phyloP scores from a whole-genome alignment of 2,888 invertebrate genomes.

The Drosophila phalerata region DNA sequence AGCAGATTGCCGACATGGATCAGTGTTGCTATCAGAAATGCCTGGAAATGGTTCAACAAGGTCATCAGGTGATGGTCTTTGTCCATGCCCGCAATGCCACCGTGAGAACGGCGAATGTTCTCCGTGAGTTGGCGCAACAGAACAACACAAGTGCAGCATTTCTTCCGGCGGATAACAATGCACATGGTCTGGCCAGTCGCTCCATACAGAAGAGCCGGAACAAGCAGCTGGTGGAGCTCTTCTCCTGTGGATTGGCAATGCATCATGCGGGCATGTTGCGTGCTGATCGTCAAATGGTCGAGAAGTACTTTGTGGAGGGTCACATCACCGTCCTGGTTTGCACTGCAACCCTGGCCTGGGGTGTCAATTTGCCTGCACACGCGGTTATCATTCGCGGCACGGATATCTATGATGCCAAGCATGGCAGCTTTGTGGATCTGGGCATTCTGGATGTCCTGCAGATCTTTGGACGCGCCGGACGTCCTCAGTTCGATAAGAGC shows the following conservation, averaged over 20 bases:
- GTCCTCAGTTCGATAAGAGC: slow-evolving; percentile 98
- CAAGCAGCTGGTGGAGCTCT: slow-evolving; percentile 93
- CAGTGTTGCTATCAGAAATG: slow-evolving; percentile 97
- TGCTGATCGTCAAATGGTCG: slow-evolving; percentile 94
- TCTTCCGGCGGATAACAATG: slow-evolving; percentile 88
- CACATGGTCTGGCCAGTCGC: slow-evolving; percentile 90
- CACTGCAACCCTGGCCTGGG: slow-evolving; percentile 99
- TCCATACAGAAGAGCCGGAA: slow-evolving; percentile 91
- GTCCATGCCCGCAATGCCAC: slow-evolving; percentile 99
- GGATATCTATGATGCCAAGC: slow-evolving; percentile 98
- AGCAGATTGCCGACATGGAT: slow-evolving; percentile 93
- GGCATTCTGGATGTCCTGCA: slow-evolving; percentile 98
- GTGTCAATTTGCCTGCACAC: slow-evolving; percentile 99
- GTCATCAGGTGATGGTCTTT: slow-evolving; percentile 98
- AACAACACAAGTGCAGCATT: slow-evolving; percentile 91
- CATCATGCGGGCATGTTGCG: slow-evolving; percentile 99
- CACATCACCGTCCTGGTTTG: slow-evolving; percentile 96
- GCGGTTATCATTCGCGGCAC: slow-evolving; percentile 93
- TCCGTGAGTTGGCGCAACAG: slow-evolving; percentile 93
- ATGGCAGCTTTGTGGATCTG: slow-evolving; percentile 96
- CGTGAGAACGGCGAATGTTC: slow-evolving; percentile 92
- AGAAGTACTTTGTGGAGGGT: slow-evolving; percentile 95
- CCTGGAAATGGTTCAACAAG: slow-evolving; percentile 92
- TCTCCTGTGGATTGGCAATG: slow-evolving; percentile 94
- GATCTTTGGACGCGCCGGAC: slow-evolving; percentile 99